These are phyloP conservation scores for Buathra laborator DNA, from an alignment of 2,888 invertebrate genomes.

Conservation along the genomic window DNA sequence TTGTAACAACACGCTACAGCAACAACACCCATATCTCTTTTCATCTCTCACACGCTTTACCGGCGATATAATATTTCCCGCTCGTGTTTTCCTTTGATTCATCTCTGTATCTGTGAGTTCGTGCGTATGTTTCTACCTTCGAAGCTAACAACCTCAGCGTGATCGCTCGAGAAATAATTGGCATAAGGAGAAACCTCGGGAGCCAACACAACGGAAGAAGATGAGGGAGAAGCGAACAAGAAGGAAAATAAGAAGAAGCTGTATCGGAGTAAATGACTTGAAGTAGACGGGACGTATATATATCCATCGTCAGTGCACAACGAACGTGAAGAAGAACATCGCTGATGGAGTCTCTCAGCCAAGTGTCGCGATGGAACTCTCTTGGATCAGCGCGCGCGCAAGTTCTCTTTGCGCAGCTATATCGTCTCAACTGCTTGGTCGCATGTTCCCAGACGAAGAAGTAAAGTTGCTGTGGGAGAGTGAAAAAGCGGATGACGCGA, in stretches of 20 bases:
- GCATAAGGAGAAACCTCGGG: conserved; percentile 65
- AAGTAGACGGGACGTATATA: conserved; percentile 30
- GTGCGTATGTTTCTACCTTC: conserved; percentile 42
- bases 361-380: conserved; percentile 57
- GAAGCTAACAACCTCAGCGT: conserved; percentile 70
- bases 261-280: conserved; percentile 36
- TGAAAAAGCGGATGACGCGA: conserved; percentile 67
- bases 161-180: conserved; percentile 75
- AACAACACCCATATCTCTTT: conserved; percentile 33
- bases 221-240: conserved; percentile 11
- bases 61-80: conserved; percentile 42
- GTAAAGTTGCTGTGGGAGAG: conserved; percentile 45
- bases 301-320: conserved; percentile 39
- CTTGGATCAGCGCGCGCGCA: conserved; percentile 41
- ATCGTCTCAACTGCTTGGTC: conserved; percentile 8
- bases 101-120: background rate
- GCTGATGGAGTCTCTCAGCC: conserved; percentile 52
- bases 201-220: conserved; percentile 22
- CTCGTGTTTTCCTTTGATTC: conserved; percentile 51
- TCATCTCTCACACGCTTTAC: conserved; percentile 24
- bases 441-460: conserved; percentile 48
- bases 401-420: conserved; percentile 37
- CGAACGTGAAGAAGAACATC: conserved; percentile 31
- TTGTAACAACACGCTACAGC: conserved; percentile 60
- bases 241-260: conserved; percentile 44